Evolutionary conservation across 2,888 invertebrate genomes (phyloP).

Genomic region (Tetragnatha montana): DNA sequence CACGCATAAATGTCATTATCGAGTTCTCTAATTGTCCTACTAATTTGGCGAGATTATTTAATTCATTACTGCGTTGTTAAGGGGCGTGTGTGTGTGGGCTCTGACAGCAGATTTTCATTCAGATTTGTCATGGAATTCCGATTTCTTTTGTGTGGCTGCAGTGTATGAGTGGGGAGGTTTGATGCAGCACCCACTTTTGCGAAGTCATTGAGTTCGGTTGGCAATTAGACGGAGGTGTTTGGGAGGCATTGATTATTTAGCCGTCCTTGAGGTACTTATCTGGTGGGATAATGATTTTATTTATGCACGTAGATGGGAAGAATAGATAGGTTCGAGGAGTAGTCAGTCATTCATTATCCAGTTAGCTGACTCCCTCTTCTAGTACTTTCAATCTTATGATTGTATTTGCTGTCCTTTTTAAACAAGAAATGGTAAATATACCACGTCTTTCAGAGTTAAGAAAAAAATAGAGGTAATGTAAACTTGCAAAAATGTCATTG

Average conservation of each 20-base stretch:
- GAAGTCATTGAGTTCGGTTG: background rate
- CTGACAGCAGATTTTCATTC: background rate
- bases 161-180: background rate
- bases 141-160: background rate
- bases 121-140: background rate
- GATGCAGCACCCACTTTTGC: background rate
- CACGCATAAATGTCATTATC: slow-evolving; percentile 53
- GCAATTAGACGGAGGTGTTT: background rate
- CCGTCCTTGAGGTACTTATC: background rate
- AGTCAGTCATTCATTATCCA: too few relatives aligned
- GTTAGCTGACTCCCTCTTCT: too few relatives aligned
- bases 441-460: too few relatives aligned
- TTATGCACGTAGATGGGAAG: too few relatives aligned
- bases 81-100: slow-evolving; percentile 15
- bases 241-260: background rate
- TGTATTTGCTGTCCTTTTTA: too few relatives aligned
- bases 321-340: too few relatives aligned
- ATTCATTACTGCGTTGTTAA: slow-evolving; percentile 26
- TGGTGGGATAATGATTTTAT: too few relatives aligned
- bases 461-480: too few relatives aligned
- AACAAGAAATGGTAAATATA: too few relatives aligned
- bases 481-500: too few relatives aligned
- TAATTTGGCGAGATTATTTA: slow-evolving; percentile 47
- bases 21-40: slow-evolving; percentile 45
- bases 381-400: too few relatives aligned